A percentile compares a stretch with the other conserved stretches of the same genome.
phyloP scores from a whole-genome alignment of 30 jellyfish, hydroid and myxozoan species.

The Nemopilema nomurai region DNA sequence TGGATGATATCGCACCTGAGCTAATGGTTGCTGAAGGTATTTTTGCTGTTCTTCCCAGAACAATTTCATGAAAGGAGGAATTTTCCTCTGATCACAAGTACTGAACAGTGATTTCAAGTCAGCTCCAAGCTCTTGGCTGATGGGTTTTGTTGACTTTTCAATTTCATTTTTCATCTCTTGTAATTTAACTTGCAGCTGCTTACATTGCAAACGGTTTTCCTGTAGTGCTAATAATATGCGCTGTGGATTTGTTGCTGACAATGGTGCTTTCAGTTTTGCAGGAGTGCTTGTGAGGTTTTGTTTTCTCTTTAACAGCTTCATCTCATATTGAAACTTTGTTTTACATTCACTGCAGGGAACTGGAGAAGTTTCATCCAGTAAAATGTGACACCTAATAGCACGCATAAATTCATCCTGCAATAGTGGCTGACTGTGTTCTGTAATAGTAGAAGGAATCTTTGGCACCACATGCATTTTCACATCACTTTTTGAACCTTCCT shows the following conservation, averaged over 20 bases:
- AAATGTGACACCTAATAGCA: constrained; percentile 8
- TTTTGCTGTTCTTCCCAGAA: constrained; percentile 87
- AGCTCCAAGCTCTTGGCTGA: constrained; percentile 1
- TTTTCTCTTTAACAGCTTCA: constrained; percentile 20
- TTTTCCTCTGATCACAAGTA: background rate
- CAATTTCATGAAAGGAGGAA: constrained; percentile 75
- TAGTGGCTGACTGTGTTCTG: constrained; percentile 1
- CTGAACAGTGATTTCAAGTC: constrained; percentile 31
- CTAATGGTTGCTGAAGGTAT: constrained; percentile 11
- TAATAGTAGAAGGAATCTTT: background rate
- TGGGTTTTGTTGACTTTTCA: background rate
- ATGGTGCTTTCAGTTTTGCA: constrained; percentile 57
- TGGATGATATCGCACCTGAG: constrained; percentile 75
- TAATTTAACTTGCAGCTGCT: constrained; percentile 28
- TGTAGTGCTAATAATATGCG: constrained; percentile 46
- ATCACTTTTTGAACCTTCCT: constrained; percentile 1
- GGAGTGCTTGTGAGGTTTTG: constrained; percentile 7
- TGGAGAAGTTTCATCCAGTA: background rate
- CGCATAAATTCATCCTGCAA: constrained; percentile 29
- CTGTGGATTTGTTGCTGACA: constrained; percentile 28
- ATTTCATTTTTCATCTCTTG: constrained; percentile 41
- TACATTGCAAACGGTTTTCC: constrained; percentile 23
- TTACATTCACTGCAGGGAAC: constrained; percentile 37
- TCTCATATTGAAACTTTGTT: constrained; percentile 1
- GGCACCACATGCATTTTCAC: constrained; percentile 20